Evolutionary conservation across 2,113 vertebrate species (phyloP).

Genomic region (Nannobrachium achirus): DNA sequence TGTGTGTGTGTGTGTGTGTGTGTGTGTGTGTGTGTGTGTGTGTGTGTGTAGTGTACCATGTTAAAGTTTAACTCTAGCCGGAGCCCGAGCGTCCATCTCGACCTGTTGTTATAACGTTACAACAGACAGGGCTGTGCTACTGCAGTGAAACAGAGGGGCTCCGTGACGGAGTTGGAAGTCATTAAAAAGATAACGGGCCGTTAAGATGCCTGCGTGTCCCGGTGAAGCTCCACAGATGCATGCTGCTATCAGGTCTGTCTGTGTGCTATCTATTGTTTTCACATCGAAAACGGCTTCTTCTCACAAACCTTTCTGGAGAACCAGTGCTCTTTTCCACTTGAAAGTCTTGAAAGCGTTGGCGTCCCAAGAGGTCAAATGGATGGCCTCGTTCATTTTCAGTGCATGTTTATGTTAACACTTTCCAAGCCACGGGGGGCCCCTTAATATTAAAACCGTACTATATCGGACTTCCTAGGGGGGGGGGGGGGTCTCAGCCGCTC

Average conservation of each 20-base stretch:
- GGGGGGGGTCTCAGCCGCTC: too few relatives aligned
- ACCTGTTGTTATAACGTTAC: constrained; percentile 1
- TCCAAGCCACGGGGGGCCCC: too few relatives aligned
- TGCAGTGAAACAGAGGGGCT: background rate
- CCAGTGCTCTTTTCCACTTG: too few relatives aligned
- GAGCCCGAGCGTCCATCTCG: background rate
- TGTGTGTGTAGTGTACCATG: constrained; percentile 40
- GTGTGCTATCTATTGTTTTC: constrained; percentile 7
- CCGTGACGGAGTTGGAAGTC: background rate
- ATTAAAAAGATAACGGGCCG: constrained; percentile 3
- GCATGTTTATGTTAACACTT: too few relatives aligned
- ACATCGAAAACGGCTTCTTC: too few relatives aligned
- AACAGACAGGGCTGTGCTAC: background rate
- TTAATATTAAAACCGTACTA: too few relatives aligned
- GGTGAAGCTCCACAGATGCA: background rate
- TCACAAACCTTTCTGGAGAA: too few relatives aligned
- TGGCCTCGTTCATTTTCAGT: too few relatives aligned
- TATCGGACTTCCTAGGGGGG: too few relatives aligned
- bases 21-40: constrained; percentile 31
- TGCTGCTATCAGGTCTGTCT: background rate
- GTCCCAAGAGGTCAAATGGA: too few relatives aligned
- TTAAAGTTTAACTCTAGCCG: constrained; percentile 51
- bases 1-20: constrained; percentile 23
- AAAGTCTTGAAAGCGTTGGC: too few relatives aligned
- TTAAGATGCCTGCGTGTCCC: background rate